Evolutionary conservation across 2,888 invertebrate genomes (phyloP), one percentile per base, ranked within the genome.

Genomic region (Lasioglossum marginatum): DNA sequence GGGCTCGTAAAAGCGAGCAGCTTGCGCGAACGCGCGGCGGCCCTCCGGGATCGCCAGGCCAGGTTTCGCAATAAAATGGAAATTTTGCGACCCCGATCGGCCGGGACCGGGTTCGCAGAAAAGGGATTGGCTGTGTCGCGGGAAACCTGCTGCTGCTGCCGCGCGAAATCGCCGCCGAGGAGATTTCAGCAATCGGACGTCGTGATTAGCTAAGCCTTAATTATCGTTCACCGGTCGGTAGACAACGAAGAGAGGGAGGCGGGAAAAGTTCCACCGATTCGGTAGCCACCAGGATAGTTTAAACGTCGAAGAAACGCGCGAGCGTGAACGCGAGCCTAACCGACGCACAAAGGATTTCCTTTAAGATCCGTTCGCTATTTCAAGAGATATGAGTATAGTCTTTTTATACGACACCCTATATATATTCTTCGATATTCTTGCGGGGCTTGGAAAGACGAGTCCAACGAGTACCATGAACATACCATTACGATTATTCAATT

Each of bases 191-290:
- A 82, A 87, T 79, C 81, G 81, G 76, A 75, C 79, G 82, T 68
- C 60, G 80, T 63, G 82, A 84, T 87, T 87, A 79, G 78, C 82
- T 81, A 87, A 87, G 78, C 81, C 52, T 87, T 82, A 81, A 87
- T 82, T 85, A 80, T 78, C 77, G 63, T 71, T 48, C 78, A 57
- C 68, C 31, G 37, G 43, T 57, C 71, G 31, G 60, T n/a, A 23
- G 48, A 45, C 57, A 27, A 52, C 52, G 19, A 31, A 48, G 3
- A 48, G 43, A 45, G 66, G 75, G 14, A 66, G 70, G 77, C 27
- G 74, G 48, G 45, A 77, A 79, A 83, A 70, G 72, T 68, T 57
- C 40, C 68, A 31, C 77, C 31, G 70, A 75, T 81, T 81, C 71
- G 52, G 66, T 82, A 76, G 66, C 73, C 77, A 74, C 37, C 48